Base-by-base conservation (phyloP, 2,888 invertebrate species). In the Poecilus cupreus region DNA sequence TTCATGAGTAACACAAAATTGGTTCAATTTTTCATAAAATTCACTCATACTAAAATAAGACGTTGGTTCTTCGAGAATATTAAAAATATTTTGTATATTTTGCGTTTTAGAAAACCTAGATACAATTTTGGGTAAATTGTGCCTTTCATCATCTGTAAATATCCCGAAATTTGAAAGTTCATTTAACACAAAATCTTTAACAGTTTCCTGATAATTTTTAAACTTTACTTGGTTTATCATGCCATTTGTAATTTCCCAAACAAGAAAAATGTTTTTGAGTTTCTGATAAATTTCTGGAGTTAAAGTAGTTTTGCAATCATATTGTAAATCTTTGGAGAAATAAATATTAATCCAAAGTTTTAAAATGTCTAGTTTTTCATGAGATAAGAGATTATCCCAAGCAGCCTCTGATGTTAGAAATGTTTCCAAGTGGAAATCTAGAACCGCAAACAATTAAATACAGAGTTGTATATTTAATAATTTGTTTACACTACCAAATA, bases 111-210 rank as follows among this genome's bases (percentile, higher is more conserved):
- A 91, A 64, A 95, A 88, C 85, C 95, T 91, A 1, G 90, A 88
- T 83, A 95, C 88, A 64, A 94, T 90, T 85, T 89, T 88, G 83
- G 90, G 88, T 39, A 94, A 87, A 86, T 93, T 89, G 10, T 88
- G 88, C 32, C 89, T 88, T 86, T 95, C 95, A 78, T 89, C 89
- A 11, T 90, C 88, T 82, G 91, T 91, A 77, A 95, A 93, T 84
- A 94, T 90, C 0, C 95, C 95, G 84, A 92, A 93, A 75, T 91
- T 91, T 81, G 91, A 90, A 3, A 94, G 87, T 79, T 92, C 91
- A 85, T 93, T 92, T 83, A 93, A 91, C 83, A 93, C 89, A 83
- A 91, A 89, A 86, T 93, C 89, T 87, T 91, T 90, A 0, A 91
- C 90, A 80, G 91, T 90, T 76, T 88, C 87, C 85, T 90, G 90